Evolutionary conservation across 2,113 vertebrate genomes (phyloP).

Genomic region (Tinamus guttatus): DNA sequence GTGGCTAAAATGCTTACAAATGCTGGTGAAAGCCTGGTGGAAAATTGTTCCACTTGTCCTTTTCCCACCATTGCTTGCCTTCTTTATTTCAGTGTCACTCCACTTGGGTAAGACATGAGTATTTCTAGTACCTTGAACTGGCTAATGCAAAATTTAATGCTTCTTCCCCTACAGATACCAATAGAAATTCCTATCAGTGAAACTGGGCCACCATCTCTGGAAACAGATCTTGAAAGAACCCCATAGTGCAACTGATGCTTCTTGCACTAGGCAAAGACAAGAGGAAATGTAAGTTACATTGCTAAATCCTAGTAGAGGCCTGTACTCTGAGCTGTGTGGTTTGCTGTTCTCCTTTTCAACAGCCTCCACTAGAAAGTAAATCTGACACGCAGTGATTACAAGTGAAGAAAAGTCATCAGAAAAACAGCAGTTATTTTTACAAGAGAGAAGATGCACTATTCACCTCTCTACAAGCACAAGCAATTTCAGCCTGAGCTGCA

Average conservation of each 20-base stretch:
- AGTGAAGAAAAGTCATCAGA: neutral
- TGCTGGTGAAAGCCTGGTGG: neutral
- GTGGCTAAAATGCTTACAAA: neutral
- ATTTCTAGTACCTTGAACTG: neutral
- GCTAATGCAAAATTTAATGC: neutral
- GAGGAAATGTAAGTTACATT: neutral
- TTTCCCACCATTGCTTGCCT: neutral
- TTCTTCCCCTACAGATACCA: rapidly evolving
- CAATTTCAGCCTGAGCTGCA: neutral
- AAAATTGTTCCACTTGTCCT: neutral
- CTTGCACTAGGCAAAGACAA: neutral
- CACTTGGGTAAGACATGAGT: neutral
- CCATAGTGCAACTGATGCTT: rapidly evolving
- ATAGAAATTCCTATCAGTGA: neutral
- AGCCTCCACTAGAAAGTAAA: neutral
- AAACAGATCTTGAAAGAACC: neutral
- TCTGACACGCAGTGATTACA: neutral
- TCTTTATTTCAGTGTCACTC: neutral
- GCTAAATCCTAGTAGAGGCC: neutral
- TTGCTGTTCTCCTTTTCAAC: neutral
- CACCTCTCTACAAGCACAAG: neutral
- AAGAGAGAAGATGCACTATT: neutral
- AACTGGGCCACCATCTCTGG: neutral
- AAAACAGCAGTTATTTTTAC: neutral
- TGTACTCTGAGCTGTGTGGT: neutral